Conservation (phyloP, 2,797 vertebrate species). For the Thamnophis elegans region DNA sequence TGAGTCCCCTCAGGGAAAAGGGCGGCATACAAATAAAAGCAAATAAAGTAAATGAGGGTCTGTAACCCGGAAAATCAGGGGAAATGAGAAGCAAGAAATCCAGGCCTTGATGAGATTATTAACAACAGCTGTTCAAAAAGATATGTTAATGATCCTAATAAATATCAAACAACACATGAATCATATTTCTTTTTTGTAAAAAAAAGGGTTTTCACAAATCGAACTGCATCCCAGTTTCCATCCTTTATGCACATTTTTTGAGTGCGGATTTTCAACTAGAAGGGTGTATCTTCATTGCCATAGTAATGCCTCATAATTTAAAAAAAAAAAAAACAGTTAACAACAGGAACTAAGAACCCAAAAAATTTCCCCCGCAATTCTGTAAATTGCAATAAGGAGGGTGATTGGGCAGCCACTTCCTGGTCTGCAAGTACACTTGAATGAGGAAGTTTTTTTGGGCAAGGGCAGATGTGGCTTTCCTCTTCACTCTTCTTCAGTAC, state of each 20-base stretch:
- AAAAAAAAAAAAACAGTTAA: background rate
- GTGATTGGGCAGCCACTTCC: background rate
- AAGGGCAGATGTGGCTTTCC: background rate
- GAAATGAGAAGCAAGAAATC: background rate
- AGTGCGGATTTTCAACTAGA: background rate
- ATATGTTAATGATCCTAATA: background rate
- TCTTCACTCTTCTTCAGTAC: background rate
- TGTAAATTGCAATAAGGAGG: background rate
- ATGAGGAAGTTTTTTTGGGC: background rate
- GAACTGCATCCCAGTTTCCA: background rate
- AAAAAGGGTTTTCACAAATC: background rate
- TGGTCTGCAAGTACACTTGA: background rate
- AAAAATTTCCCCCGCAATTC: background rate
- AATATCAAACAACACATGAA: background rate
- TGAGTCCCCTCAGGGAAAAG: no score
- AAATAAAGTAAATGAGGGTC: no score
- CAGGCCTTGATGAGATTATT: no score
- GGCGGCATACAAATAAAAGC: no score
- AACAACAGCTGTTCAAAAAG: background rate
- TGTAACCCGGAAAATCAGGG: background rate
- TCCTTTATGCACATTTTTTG: background rate
- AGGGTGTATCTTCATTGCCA: background rate
- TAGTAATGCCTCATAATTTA: background rate
- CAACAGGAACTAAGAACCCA: background rate
- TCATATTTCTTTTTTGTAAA: background rate